Percentiles rank a stretch among this genome's conserved stretches.
These are phyloP conservation scores for Seriola dumerili DNA, from an alignment of 2,113 vertebrate species.

Conservation along the genomic window DNA sequence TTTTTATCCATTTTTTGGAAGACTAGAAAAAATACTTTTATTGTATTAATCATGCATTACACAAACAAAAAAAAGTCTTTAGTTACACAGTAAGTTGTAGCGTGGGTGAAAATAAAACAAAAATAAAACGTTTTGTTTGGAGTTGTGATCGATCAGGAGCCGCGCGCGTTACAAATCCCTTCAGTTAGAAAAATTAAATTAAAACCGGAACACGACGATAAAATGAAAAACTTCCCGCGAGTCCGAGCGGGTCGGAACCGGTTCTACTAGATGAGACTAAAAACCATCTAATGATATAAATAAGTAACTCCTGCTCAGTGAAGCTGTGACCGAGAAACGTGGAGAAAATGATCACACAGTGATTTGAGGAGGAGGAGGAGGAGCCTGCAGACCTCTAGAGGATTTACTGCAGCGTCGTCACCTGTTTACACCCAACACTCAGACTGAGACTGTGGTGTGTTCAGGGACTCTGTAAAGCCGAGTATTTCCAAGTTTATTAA, in stretches of 20 bases:
- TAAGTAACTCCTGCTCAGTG: slow-evolving; percentile 83
- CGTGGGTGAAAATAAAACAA: slow-evolving; percentile 81
- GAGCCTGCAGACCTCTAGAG: neutral
- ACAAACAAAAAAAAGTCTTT: slow-evolving; percentile 89
- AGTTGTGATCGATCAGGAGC: slow-evolving; percentile 81
- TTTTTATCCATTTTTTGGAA: slow-evolving; percentile 87
- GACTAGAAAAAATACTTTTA: slow-evolving; percentile 99
- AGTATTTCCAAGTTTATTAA: too few species aligned
- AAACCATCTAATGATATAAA: slow-evolving; percentile 92
- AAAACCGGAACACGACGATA: slow-evolving; percentile 75
- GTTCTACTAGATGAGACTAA: slow-evolving; percentile 45
- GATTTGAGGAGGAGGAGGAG: neutral
- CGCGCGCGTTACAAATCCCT: slow-evolving; percentile 77
- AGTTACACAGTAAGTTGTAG: slow-evolving; percentile 92
- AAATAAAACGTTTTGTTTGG: slow-evolving; percentile 80
- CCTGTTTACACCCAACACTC: too few species aligned
- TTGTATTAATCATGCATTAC: slow-evolving; percentile 98
- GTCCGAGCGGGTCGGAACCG: slow-evolving; percentile 31
- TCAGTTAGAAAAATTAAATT: slow-evolving; percentile 62
- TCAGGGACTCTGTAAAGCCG: slow-evolving; percentile 24
- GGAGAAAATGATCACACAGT: slow-evolving; percentile 65
- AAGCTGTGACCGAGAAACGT: slow-evolving; percentile 91
- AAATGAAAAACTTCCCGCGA: slow-evolving; percentile 81
- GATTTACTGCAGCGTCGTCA: too few species aligned
- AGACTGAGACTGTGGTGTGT: slow-evolving; percentile 9